A percentile compares a stretch with the other conserved stretches of the same genome.
Evolutionary conservation across 2,888 invertebrate species (phyloP).

Genomic region (Chloroclysta siterata): DNA sequence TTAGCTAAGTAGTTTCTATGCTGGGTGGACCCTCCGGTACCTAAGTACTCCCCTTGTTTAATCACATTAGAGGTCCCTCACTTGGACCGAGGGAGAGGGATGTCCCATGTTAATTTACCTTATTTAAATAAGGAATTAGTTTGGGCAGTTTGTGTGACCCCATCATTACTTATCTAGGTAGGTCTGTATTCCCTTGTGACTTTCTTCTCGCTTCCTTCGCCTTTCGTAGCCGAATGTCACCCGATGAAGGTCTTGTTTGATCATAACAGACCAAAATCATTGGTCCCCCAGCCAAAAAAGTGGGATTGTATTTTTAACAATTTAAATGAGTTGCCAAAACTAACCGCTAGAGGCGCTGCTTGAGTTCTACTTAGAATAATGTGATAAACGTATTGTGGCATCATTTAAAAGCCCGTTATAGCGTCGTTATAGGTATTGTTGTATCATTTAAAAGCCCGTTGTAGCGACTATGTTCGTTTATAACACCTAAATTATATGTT

Average conservation of each 20-base stretch:
- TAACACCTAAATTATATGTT: no score
- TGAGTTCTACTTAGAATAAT: no score
- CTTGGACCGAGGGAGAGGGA: constrained; percentile 50
- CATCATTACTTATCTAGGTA: not conserved
- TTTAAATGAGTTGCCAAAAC: not conserved
- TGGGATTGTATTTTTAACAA: not conserved
- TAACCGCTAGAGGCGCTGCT: not conserved
- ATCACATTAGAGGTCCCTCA: constrained; percentile 42
- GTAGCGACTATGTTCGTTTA: no score
- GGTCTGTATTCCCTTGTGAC: not conserved
- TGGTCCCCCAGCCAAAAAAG: no score
- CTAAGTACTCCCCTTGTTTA: constrained; percentile 38
- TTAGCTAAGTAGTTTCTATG: constrained; percentile 17
- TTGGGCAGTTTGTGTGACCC: constrained; percentile 11
- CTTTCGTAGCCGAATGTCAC: not conserved
- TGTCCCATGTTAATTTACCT: constrained; percentile 52
- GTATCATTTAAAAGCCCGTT: no score
- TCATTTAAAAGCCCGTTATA: no score
- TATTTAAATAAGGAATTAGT: constrained; percentile 63
- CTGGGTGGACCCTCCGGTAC: constrained; percentile 24
- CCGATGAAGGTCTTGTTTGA: no score
- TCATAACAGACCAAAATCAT: no score
- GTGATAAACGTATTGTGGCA: no score
- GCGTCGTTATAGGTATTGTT: no score
- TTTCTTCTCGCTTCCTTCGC: not conserved